Evolutionary conservation across 2,888 invertebrate species (phyloP).

Genomic region (Xestobium rufovillosum): DNA sequence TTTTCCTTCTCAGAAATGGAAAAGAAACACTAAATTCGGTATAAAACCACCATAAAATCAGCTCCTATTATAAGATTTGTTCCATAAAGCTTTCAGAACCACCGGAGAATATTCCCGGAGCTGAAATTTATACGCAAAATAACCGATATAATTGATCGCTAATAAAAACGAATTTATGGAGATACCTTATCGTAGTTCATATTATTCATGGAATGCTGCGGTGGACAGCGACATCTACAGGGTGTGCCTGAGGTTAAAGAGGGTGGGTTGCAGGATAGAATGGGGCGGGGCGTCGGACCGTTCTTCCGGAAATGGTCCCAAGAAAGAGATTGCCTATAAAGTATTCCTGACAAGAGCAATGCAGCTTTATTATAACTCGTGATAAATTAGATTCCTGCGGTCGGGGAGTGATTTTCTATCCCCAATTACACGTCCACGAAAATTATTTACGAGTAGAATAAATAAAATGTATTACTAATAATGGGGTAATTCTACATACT

Average conservation of each 20-base stretch:
- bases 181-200: constrained; percentile 32
- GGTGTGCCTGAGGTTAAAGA: constrained; percentile 24
- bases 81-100: background rate
- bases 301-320: constrained; percentile 28
- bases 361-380: too few relatives aligned
- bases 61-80: too few relatives aligned
- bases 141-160: constrained; percentile 34
- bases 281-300: background rate
- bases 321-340: constrained; percentile 33
- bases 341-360: constrained; percentile 24
- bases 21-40: too few relatives aligned
- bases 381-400: too few relatives aligned
- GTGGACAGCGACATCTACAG: constrained; percentile 34
- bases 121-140: constrained; percentile 29
- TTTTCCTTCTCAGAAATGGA: too few relatives aligned
- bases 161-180: constrained; percentile 36
- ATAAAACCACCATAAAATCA: too few relatives aligned
- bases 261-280: constrained; percentile 20
- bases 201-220: constrained; percentile 36
- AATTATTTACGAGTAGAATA: too few relatives aligned
- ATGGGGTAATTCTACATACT: too few relatives aligned
- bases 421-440: too few relatives aligned
- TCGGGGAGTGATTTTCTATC: too few relatives aligned
- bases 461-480: too few relatives aligned
- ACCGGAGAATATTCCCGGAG: background rate